These are phyloP conservation scores for Ceyx cyanopectus DNA, from an alignment of 2,113 vertebrate species.

Conservation along the genomic window DNA sequence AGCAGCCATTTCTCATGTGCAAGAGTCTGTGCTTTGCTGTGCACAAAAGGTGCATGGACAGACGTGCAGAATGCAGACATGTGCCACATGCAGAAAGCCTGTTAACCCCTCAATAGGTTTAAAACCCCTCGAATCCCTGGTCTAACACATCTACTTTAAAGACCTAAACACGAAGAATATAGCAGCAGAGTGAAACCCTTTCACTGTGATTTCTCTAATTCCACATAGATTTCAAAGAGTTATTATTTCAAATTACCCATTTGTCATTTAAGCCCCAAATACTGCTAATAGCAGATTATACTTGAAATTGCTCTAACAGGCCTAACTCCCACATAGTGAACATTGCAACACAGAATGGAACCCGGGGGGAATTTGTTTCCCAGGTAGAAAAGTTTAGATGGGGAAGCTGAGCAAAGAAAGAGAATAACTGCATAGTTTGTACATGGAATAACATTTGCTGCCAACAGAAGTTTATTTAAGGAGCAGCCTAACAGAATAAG, in stretches of 20 bases:
- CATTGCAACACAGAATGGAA: background rate
- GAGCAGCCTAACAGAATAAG: background rate
- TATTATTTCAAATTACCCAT: background rate
- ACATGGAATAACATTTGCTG: background rate
- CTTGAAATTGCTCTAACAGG: background rate
- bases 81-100: background rate
- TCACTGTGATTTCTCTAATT: background rate
- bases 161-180: background rate
- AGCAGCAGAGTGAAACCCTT: background rate
- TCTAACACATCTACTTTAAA: background rate
- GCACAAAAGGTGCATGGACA: background rate
- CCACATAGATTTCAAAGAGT: background rate
- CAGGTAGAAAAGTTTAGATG: background rate
- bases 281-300: background rate
- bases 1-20: background rate
- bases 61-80: background rate
- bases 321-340: background rate
- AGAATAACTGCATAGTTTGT: background rate
- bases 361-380: background rate
- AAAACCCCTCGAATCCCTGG: background rate
- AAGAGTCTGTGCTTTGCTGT: background rate
- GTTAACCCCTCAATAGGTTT: background rate
- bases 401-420: background rate
- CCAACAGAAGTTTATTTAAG: background rate
- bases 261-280: slow-evolving; percentile 9